Base-by-base conservation (phyloP, 2,888 invertebrate genomes). In the Himalopsyche anomala region DNA sequence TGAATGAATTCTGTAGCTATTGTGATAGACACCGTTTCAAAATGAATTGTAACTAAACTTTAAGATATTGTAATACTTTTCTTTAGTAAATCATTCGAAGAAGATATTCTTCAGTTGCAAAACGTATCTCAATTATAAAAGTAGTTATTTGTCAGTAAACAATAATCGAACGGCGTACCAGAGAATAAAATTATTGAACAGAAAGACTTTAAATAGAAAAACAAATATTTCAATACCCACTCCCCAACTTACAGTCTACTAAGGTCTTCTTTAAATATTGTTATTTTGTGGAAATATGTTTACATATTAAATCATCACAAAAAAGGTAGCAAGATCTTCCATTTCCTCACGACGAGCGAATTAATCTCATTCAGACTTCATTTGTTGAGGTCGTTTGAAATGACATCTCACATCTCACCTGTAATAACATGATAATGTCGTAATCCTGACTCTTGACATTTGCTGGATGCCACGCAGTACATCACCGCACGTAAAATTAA, bases 401-500 rank as follows among this genome's bases (percentile, higher is more conserved):
- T 38, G 74, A 38, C 74, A 74, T 38, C 74, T 38, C 74, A 74
- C 74, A 74, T 74, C 74, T 38, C n/a, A 74, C 74, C 74, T 74
- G 74, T 74, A 74, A 74, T 74, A 74, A 74, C 38, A 5, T 74
- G 74, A 74, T 38, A 74, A 74, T 38, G 74, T 36, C 36, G 19
- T 15, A 36, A 36, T 74, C 38, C 9, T 4, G 74, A 74, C 74
- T 38, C 36, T 74, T 38, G 74, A 74, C 74, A 74, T 74, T 74
- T 74, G 74, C 36, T 38, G 38, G 74, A 74, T 74, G 74, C 15
- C 74, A 19, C 19, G 62, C 62, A 8, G 74, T 36, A 74, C 12
- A 74, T 74, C 74, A 38, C 38, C 9, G 74, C 74, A 74, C 74
- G 36, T 74, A 74, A 74, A 74, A 74, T 74, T 74, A 74, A 74